These are phyloP conservation scores for Aphidoletes aphidimyza DNA, from an alignment of 2,888 invertebrate species.

Conservation along the genomic window DNA sequence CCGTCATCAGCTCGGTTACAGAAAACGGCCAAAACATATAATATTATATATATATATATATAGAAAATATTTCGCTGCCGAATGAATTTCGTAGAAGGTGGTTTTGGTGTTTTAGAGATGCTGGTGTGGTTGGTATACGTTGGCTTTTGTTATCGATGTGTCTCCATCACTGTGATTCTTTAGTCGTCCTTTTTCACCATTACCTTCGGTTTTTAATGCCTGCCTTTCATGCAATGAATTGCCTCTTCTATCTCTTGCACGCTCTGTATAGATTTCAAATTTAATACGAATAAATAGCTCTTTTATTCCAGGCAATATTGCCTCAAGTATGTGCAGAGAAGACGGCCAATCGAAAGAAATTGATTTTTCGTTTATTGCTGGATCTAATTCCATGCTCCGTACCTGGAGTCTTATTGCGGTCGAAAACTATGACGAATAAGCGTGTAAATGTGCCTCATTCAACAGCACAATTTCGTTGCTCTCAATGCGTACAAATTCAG, in stretches of 20 bases:
- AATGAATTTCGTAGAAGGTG: slow-evolving; percentile 30
- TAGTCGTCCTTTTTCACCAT: background rate
- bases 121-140: background rate
- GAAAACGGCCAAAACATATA: background rate
- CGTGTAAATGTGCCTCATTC: slow-evolving; percentile 39
- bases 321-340: background rate
- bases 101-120: background rate
- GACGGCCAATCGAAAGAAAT: background rate
- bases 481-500: slow-evolving; percentile 23
- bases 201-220: no score
- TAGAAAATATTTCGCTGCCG: slow-evolving; percentile 9
- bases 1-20: background rate
- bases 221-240: no score
- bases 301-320: slow-evolving; percentile 1
- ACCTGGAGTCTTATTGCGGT: slow-evolving; percentile 22
- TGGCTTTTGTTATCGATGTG: slow-evolving; percentile 3
- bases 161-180: slow-evolving; percentile 1
- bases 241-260: no score
- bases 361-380: slow-evolving; percentile 36
- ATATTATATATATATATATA: background rate
- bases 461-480: background rate
- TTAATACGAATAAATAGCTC: background rate
- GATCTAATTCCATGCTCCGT: background rate
- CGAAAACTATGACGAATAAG: slow-evolving; percentile 37
- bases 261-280: background rate